Percentiles rank a stretch among this genome's conserved stretches.
Conservation (phyloP, 2,113 vertebrate genomes). For the Neodon shergylaensis region DNA sequence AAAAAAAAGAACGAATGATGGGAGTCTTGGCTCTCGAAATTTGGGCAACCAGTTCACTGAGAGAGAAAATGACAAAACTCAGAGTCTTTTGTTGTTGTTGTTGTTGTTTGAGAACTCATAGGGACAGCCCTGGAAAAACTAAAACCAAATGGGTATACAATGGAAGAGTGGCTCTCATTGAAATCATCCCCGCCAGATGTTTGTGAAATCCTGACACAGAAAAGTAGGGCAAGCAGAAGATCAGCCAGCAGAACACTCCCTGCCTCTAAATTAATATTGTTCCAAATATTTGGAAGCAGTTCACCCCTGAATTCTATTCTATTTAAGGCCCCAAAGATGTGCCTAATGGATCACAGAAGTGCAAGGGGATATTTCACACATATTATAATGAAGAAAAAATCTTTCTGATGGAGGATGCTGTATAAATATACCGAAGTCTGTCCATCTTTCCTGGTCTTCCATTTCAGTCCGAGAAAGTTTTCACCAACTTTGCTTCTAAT, state of each 20-base stretch:
- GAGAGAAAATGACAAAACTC: constrained; percentile 49
- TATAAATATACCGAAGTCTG: not conserved
- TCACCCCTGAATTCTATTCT: constrained; percentile 49
- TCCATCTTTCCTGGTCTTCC: not conserved
- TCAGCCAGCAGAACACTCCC: constrained; percentile 47
- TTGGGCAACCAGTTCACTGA: constrained; percentile 12
- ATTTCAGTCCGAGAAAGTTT: not conserved
- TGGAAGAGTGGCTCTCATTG: constrained; percentile 71
- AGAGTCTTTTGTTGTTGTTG: not conserved
- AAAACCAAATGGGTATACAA: constrained; percentile 58
- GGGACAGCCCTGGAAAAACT: not conserved
- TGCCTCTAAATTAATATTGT: constrained; percentile 47
- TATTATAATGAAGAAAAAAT: not conserved
- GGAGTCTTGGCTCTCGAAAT: not conserved
- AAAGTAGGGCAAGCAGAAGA: constrained; percentile 79
- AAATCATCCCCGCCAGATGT: constrained; percentile 75
- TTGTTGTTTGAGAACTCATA: not conserved
- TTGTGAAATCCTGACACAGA: constrained; percentile 66
- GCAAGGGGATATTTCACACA: constrained; percentile 43
- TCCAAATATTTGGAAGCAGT: constrained; percentile 50
- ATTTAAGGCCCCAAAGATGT: constrained; percentile 49
- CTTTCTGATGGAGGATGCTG: not conserved
- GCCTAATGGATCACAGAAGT: constrained; percentile 18
- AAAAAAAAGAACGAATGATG: not conserved
- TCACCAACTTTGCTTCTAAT: not conserved